phyloP scores from a whole-genome alignment of 2,797 vertebrate species.

The Diplodus sargus region DNA sequence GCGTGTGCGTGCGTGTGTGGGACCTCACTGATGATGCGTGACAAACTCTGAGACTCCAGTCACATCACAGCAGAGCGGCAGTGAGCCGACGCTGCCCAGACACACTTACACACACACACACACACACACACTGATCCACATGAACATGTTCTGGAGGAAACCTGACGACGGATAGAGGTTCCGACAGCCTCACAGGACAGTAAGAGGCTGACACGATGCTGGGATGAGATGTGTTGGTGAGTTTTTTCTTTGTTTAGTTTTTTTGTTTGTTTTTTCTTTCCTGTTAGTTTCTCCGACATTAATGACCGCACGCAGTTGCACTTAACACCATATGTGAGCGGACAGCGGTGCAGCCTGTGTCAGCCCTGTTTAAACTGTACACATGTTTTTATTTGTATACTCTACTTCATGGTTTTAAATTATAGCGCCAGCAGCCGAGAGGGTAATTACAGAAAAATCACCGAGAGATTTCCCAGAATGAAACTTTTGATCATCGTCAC shows the following conservation, averaged over 20 bases:
- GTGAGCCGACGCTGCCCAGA: not conserved
- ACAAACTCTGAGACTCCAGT: not conserved
- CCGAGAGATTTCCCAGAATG: not conserved
- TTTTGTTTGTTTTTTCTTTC: no score
- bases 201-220: not conserved
- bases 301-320: not conserved
- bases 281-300: not conserved
- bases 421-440: not conserved
- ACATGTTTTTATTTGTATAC: not conserved
- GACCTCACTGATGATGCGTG: slow-evolving; percentile 2
- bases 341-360: not conserved
- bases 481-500: not conserved
- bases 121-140: not conserved
- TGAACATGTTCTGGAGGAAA: slow-evolving; percentile 8
- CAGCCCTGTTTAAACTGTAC: not conserved
- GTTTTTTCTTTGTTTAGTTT: not conserved
- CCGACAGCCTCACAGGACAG: not conserved
- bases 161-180: not conserved
- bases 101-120: no score
- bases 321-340: not conserved
- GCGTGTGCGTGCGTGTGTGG: not conserved
- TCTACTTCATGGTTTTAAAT: no score
- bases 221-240: slow-evolving; percentile 36
- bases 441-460: not conserved
- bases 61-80: slow-evolving; percentile 22